Evolutionary conservation across 2,113 vertebrate species (phyloP).

Genomic region (Sakesphorus luctuosus): DNA sequence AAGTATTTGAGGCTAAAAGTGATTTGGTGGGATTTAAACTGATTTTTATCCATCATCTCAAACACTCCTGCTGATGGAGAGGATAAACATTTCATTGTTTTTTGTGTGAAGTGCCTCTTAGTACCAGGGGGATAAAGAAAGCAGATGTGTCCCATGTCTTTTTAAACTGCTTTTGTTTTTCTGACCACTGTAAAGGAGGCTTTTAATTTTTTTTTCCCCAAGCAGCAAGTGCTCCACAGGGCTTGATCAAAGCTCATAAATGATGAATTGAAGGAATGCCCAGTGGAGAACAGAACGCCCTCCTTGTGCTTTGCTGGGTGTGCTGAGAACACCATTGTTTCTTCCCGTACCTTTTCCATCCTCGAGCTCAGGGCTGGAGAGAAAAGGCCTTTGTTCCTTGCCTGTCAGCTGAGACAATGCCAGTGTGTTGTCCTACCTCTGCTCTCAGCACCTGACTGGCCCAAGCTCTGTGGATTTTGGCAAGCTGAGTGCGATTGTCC

Average conservation of each 20-base stretch:
- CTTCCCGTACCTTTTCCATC: constrained; percentile 44
- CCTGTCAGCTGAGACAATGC: constrained; percentile 25
- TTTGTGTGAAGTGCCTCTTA: constrained; percentile 18
- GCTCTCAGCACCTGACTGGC: constrained; percentile 51
- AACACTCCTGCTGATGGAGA: background rate
- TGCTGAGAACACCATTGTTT: constrained; percentile 51
- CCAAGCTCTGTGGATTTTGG: background rate
- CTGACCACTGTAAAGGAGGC: constrained; percentile 22
- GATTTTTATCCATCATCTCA: background rate
- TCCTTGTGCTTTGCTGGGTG: constrained; percentile 37
- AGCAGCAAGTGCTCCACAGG: constrained; percentile 20
- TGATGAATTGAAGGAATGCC: constrained; percentile 56
- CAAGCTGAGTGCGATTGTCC: background rate
- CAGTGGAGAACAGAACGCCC: background rate
- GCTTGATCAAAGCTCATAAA: constrained; percentile 60
- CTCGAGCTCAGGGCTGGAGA: background rate
- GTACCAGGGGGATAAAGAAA: constrained; percentile 45
- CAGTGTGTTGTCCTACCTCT: constrained; percentile 58
- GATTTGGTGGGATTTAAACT: background rate
- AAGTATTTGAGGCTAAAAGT: background rate
- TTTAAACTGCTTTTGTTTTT: constrained; percentile 59
- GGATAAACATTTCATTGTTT: constrained; percentile 32
- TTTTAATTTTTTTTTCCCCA: background rate
- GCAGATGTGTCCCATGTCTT: constrained; percentile 27
- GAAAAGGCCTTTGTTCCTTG: constrained; percentile 54